phyloP scores from a whole-genome alignment of 35 echinoderm and acorn worm species.

The Stichopus chloronotus region DNA sequence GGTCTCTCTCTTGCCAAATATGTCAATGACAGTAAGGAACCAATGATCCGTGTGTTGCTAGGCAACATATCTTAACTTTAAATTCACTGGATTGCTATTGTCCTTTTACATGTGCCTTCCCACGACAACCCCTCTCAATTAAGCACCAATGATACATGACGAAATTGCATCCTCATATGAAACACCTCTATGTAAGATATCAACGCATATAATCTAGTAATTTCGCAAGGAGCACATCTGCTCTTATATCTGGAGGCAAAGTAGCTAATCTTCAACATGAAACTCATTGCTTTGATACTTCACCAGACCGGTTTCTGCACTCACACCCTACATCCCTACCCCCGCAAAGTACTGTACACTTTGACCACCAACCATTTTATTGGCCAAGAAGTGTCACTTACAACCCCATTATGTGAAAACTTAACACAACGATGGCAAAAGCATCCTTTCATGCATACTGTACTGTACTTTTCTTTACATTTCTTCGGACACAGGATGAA shows the following conservation, averaged over 20 bases:
- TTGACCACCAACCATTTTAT: background rate
- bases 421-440: background rate
- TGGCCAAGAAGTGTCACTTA: background rate
- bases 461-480: conserved; percentile 7
- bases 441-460: background rate
- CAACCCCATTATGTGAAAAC: background rate
- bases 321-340: conserved; percentile 6
- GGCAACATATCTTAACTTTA: background rate
- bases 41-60: background rate
- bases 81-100: background rate
- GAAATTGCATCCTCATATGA: conserved; percentile 3
- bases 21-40: too few relatives aligned
- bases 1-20: too few relatives aligned
- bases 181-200: background rate
- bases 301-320: background rate
- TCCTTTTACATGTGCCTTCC: background rate
- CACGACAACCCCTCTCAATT: background rate
- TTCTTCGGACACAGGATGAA: background rate
- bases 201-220: background rate
- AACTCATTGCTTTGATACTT: conserved; percentile 2
- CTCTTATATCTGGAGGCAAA: conserved; percentile 7
- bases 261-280: conserved; percentile 4
- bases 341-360: background rate
- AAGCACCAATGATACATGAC: conserved; percentile 1
- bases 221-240: background rate